phyloP scores from a whole-genome alignment of 2,113 vertebrate genomes.

The Cyanistes caeruleus region DNA sequence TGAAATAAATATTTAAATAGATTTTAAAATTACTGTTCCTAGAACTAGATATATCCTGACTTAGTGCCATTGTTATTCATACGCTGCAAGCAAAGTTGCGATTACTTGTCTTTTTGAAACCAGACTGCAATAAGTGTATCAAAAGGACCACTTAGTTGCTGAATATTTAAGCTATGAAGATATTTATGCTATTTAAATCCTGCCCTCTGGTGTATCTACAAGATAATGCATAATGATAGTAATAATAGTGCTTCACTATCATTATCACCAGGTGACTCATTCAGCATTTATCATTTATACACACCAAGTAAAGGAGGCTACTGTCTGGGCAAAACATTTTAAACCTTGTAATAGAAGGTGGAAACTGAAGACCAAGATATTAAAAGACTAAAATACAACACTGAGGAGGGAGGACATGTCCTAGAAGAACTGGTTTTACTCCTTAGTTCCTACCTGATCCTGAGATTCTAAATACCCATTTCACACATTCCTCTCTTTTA shows the following conservation, averaged over 20 bases:
- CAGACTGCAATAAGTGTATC: neutral
- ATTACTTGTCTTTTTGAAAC: neutral
- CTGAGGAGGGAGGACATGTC: neutral
- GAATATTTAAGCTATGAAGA: neutral
- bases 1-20: neutral
- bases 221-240: neutral
- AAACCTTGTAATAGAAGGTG: neutral
- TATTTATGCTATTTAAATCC: constrained; percentile 4
- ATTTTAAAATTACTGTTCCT: neutral
- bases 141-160: neutral
- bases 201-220: constrained; percentile 49
- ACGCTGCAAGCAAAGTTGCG: neutral
- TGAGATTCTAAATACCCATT: neutral
- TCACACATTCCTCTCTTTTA: neutral
- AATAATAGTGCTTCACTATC: neutral
- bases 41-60: neutral
- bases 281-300: neutral
- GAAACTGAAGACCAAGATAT: neutral
- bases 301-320: neutral
- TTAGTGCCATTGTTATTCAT: neutral
- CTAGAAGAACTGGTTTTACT: neutral
- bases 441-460: neutral
- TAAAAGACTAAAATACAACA: neutral
- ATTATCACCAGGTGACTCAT: neutral
- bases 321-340: neutral